Evolutionary conservation across 2,888 invertebrate species (phyloP), one percentile per base, ranked within the genome.

Genomic region (Dasysyrphus tricinctus): DNA sequence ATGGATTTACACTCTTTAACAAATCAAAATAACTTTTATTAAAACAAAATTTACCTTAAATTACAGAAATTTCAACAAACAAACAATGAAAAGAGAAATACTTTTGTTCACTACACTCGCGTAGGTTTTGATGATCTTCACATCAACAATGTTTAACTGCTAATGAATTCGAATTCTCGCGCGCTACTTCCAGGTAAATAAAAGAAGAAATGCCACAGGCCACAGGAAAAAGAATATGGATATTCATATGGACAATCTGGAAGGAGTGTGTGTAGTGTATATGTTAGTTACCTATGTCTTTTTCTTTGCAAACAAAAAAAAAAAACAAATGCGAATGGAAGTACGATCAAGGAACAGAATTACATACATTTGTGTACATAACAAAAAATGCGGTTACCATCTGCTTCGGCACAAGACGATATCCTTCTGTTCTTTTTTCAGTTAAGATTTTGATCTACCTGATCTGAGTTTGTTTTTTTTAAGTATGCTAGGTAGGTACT

Each of bases 61-160:
- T 47, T 37, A 16, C 42, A 59, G 19, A 49, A 42, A 73, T 1
- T 39, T 14, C 12, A 61, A 69, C 39, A 51, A 39, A 49, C n/a
- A 56, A 63, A 65, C 34, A 59, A 69, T 14, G 49, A 34, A 59
- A 47, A 80, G 24, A 32, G 11, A 63, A 54, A 49, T 44, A 44
- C 12, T 63, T 54, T 70, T 5, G 3, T 11, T 34, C 24, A 67
- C 77, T 69, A 78, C 78, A 78, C 78, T 74, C 78, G 81, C 72
- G 49, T 51, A 8, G 11, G 7, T 57, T 34, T 54, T 11, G 34
- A 29, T 29, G 83, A 70, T 70, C 75, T 77, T 80, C 76, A 80
- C 84, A 77, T 73, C 73, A 85, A 76, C 77, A 80, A 80, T 72
- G 80, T 80, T 72, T 47, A 61, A 85, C 77, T 85, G 80, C 76